phyloP scores from a whole-genome alignment of 2,888 invertebrate species.

The Lochmaea crataegi region DNA sequence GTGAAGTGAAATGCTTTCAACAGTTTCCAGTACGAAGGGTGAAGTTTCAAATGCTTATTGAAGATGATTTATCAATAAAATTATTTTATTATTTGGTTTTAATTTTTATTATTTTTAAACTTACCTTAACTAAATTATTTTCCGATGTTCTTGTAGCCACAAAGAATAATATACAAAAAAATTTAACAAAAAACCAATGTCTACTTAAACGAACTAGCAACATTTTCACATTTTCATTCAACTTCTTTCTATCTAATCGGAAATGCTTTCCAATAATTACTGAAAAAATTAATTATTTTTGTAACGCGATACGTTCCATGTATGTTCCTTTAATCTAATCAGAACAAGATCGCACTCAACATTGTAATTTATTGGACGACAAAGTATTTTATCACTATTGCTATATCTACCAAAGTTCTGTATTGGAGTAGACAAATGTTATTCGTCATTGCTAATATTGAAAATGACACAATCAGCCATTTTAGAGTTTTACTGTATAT shows the following conservation, averaged over 20 bases:
- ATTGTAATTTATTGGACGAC: constrained; percentile 3
- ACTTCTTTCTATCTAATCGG: constrained; percentile 12
- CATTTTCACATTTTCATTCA: constrained; percentile 34
- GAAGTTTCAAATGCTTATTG: too few species aligned
- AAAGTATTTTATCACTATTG: not conserved
- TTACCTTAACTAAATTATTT: constrained; percentile 19
- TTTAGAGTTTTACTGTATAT: too few species aligned
- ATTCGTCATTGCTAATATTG: not conserved
- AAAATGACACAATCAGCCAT: too few species aligned
- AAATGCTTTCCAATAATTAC: constrained; percentile 16
- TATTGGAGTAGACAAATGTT: not conserved
- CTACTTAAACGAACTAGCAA: constrained; percentile 17
- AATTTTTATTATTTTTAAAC: not conserved
- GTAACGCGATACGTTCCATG: constrained; percentile 32
- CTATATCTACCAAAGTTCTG: not conserved
- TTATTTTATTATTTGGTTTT: too few species aligned
- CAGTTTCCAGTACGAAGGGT: too few species aligned
- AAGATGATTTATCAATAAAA: too few species aligned
- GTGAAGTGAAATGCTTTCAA: too few species aligned
- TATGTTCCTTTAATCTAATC: constrained; percentile 44
- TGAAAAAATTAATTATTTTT: constrained; percentile 39
- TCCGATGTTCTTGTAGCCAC: constrained; percentile 24
- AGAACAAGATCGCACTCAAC: constrained; percentile 6
- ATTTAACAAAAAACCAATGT: constrained; percentile 31
- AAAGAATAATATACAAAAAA: constrained; percentile 28